These are phyloP conservation scores for Lycorma delicatula DNA, from an alignment of 1,140 invertebrate genomes.

Conservation along the genomic window DNA sequence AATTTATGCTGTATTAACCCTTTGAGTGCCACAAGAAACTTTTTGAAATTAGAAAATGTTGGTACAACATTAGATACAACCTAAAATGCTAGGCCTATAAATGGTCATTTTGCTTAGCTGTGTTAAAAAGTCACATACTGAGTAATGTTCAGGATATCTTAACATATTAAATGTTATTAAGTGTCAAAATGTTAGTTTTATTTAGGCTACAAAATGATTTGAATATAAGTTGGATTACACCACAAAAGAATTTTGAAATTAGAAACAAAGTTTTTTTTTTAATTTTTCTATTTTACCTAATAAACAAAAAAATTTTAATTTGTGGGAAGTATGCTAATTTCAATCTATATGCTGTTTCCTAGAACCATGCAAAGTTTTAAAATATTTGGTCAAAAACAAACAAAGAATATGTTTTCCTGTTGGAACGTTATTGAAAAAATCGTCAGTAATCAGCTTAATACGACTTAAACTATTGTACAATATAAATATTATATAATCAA, in stretches of 20 bases:
- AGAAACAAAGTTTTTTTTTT: background rate
- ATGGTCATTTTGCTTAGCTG: background rate
- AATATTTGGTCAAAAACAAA: background rate
- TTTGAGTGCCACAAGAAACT: no score
- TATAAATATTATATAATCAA: background rate
- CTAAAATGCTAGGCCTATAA: no score
- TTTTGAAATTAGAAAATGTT: no score
- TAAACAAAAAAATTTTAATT: background rate
- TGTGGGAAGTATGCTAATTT: background rate
- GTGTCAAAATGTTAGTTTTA: no score
- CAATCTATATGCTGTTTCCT: background rate
- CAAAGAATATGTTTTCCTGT: background rate
- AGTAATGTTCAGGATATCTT: background rate
- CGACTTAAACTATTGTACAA: background rate
- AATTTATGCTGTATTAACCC: no score
- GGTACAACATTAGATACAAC: no score
- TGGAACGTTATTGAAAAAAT: background rate
- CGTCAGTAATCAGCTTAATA: background rate
- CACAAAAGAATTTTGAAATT: background rate
- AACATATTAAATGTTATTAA: background rate
- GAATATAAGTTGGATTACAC: background rate
- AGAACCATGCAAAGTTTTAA: background rate
- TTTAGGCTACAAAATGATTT: background rate
- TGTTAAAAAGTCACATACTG: background rate
- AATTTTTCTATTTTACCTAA: no score